A percentile compares a stretch with the other conserved stretches of the same genome.
Evolutionary conservation across 2,113 vertebrate species (phyloP).

Genomic region (Girardinichthys multiradiatus): DNA sequence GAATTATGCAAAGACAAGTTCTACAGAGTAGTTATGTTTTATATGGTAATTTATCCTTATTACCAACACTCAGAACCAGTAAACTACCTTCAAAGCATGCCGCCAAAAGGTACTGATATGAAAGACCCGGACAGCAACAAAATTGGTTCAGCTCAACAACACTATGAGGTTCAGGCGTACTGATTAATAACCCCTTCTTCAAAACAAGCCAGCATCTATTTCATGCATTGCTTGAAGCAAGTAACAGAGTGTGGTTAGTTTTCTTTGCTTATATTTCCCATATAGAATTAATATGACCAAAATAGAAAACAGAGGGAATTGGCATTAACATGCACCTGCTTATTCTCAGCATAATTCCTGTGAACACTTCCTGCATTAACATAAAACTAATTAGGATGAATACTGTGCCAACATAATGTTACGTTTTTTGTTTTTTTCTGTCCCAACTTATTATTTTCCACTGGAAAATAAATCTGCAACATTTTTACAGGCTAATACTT

Average conservation of each 20-base stretch:
- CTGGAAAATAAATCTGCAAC: constrained; percentile 2
- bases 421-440: constrained; percentile 12
- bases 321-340: constrained; percentile 37
- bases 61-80: constrained; percentile 20
- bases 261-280: constrained; percentile 11
- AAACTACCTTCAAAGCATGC: constrained; percentile 50
- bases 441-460: constrained; percentile 13
- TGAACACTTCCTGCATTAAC: constrained; percentile 25
- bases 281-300: constrained; percentile 36
- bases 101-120: constrained; percentile 29
- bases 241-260: constrained; percentile 25
- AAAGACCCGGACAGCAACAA: constrained; percentile 36
- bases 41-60: constrained; percentile 57
- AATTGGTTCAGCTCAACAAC: background rate
- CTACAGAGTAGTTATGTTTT: constrained; percentile 56
- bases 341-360: constrained; percentile 45
- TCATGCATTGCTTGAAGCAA: constrained; percentile 29
- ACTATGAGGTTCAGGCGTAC: constrained; percentile 9
- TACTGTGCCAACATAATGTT: constrained; percentile 8
- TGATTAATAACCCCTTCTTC: constrained; percentile 35
- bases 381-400: constrained; percentile 38
- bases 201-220: constrained; percentile 35
- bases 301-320: constrained; percentile 28
- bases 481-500: constrained; percentile 5
- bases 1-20: constrained; percentile 66